These are phyloP conservation scores for Astatoreochromis straeleni DNA, from an alignment of 2,113 vertebrate species.

Conservation along the genomic window DNA sequence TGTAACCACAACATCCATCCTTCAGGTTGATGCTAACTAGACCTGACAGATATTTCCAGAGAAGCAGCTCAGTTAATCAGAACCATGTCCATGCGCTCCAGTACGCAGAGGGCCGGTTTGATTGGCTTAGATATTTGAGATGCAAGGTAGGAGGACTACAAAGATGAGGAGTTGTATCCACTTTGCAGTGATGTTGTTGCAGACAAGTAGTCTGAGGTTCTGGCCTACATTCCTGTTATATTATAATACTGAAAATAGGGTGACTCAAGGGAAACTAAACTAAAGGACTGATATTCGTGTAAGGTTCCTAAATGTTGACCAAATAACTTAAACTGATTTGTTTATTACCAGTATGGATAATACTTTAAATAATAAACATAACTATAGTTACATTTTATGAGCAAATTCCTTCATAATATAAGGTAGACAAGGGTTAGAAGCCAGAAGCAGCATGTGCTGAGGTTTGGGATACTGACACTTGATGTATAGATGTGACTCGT, in stretches of 20 bases:
- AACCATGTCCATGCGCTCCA: neutral
- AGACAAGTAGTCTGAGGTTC: neutral
- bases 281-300: neutral
- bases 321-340: neutral
- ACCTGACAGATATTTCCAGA: slow-evolving; percentile 20
- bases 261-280: neutral
- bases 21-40: neutral
- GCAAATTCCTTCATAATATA: neutral
- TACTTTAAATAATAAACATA: neutral
- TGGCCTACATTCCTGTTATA: slow-evolving; percentile 18
- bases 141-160: neutral
- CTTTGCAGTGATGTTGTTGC: neutral
- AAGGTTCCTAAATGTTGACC: neutral
- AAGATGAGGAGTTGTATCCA: neutral
- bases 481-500: neutral
- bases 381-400: neutral
- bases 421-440: neutral
- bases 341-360: neutral
- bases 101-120: neutral
- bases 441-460: neutral
- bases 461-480: neutral
- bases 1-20: neutral
- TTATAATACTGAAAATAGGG: neutral
- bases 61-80: neutral
- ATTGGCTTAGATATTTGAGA: neutral